These are phyloP conservation scores for Phasianus colchicus DNA, from an alignment of 2,113 vertebrate genomes.

Conservation along the genomic window DNA sequence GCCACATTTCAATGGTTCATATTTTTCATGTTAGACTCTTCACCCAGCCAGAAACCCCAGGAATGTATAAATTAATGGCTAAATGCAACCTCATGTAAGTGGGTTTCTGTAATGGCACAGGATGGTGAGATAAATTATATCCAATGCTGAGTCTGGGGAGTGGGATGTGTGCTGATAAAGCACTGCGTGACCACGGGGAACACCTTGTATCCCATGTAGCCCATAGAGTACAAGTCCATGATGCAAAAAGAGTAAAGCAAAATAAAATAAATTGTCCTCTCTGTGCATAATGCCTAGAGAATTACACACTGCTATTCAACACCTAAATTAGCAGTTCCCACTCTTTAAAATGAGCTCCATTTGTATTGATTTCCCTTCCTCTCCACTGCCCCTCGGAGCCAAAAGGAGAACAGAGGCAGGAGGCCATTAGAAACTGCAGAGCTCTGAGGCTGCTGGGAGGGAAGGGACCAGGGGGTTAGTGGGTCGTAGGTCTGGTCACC, in stretches of 20 bases:
- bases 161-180: neutral
- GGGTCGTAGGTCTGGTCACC: conserved; percentile 29
- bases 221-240: neutral
- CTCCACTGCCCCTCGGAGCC: neutral
- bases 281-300: neutral
- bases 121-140: neutral
- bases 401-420: neutral
- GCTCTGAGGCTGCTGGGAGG: conserved; percentile 4
- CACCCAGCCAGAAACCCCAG: neutral
- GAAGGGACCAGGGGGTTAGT: conserved; percentile 13
- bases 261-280: neutral
- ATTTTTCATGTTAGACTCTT: neutral
- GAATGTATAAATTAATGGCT: neutral
- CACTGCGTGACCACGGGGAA: neutral
- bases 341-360: neutral
- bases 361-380: conserved; percentile 11
- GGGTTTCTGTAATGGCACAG: neutral
- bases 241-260: neutral
- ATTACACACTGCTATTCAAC: neutral
- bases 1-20: neutral
- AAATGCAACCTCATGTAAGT: neutral
- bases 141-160: neutral
- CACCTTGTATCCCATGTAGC: neutral
- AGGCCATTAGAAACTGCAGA: conserved; percentile 8
- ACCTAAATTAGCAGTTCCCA: neutral